Percentiles rank a stretch among this genome's conserved stretches.
These are phyloP conservation scores for Propithecus perrieri DNA, from an alignment of 2,797 vertebrate species.

Conservation along the genomic window DNA sequence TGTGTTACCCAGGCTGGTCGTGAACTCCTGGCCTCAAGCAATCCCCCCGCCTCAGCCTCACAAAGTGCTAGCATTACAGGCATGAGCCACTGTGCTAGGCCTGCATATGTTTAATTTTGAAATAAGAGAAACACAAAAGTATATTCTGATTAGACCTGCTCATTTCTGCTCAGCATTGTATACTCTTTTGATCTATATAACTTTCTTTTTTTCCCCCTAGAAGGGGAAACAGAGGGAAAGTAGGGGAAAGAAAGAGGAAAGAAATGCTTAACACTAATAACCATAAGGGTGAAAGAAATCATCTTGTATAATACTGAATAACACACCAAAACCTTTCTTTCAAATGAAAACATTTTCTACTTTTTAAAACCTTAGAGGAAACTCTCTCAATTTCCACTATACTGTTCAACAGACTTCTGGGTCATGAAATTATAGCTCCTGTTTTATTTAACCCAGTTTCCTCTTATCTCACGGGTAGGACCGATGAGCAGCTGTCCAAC, in stretches of 20 bases:
- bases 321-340: neutral
- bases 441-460: neutral
- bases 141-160: neutral
- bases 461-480: neutral
- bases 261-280: neutral
- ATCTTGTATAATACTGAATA: neutral
- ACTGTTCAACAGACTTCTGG: neutral
- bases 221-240: too few species aligned
- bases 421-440: neutral
- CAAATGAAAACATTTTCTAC: neutral
- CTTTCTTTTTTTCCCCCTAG: neutral
- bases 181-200: neutral
- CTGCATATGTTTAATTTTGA: neutral
- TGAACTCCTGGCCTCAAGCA: neutral
- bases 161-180: neutral
- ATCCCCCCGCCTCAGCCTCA: neutral
- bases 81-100: neutral
- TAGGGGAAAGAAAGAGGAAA: neutral
- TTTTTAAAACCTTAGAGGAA: slow-evolving; percentile 22
- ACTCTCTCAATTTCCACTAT: neutral
- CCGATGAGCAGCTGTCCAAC: neutral
- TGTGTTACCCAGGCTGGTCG: neutral
- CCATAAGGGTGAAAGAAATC: neutral
- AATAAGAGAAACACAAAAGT: neutral
- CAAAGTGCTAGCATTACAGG: neutral